These are phyloP conservation scores for Conchocele bisecta DNA, from an alignment of 2,888 invertebrate genomes.

Conservation along the genomic window DNA sequence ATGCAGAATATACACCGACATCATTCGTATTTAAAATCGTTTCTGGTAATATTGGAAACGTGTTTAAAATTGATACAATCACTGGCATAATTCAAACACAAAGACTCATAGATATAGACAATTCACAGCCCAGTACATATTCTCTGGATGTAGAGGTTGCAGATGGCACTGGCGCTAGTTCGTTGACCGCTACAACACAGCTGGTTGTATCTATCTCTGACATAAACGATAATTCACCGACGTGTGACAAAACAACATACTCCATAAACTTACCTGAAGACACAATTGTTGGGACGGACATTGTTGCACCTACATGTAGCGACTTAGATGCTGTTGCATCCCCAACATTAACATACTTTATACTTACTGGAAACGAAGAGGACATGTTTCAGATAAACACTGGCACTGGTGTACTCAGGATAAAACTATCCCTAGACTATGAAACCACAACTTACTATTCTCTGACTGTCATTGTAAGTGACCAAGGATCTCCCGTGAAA, in stretches of 20 bases:
- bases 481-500: slow-evolving; percentile 57
- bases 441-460: slow-evolving; percentile 62
- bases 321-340: too few relatives aligned
- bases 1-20: slow-evolving; percentile 61
- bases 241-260: slow-evolving; percentile 55
- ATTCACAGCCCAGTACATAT: slow-evolving; percentile 49
- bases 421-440: slow-evolving; percentile 64
- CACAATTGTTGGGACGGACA: slow-evolving; percentile 31
- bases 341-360: too few relatives aligned
- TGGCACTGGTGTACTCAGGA: too few relatives aligned
- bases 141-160: slow-evolving; percentile 58
- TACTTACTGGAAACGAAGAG: too few relatives aligned
- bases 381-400: too few relatives aligned
- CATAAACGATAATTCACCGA: slow-evolving; percentile 69
- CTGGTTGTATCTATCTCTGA: slow-evolving; percentile 63
- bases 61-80: slow-evolving; percentile 63
- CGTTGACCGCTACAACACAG: slow-evolving; percentile 57
- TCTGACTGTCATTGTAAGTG: slow-evolving; percentile 62
- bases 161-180: too few relatives aligned
- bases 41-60: slow-evolving; percentile 58
- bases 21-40: slow-evolving; percentile 64
- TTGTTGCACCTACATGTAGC: slow-evolving; percentile 39
- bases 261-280: slow-evolving; percentile 43
- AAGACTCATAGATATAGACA: slow-evolving; percentile 62
- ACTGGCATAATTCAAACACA: slow-evolving; percentile 63